Evolutionary conservation across 2,797 vertebrate genomes (phyloP), one percentile per base, ranked within the genome.

Genomic region (Myotis daubentonii): DNA sequence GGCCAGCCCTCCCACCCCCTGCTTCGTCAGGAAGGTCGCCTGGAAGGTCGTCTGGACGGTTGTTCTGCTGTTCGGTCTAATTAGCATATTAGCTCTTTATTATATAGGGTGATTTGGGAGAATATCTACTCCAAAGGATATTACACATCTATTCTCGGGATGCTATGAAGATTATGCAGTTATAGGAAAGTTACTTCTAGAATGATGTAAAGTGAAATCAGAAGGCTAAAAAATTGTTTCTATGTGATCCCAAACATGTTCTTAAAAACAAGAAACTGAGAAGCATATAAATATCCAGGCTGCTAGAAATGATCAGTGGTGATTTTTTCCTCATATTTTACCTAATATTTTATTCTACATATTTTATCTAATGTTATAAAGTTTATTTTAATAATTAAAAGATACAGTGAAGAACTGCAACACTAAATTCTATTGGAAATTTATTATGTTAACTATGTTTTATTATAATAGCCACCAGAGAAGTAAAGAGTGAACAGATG

Each of bases 261-360:
- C 70, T 74, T 44, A 79, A 88, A 86, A 93, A 72, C 10, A 88
- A 36, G 38, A 91, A 90, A 68, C 41, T 13, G 22, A 92, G 87
- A 90, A 84, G 75, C 30, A 66, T 62, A 2, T 38, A 93, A 79
- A 79, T 15, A 53, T 87, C 47, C 30, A 44, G 68, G 20, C 16
- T 30, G 30, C 41, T 72, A 25, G 28, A 85, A 93, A 79, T 88
- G 17, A 53, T 36, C 47, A 53, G 44, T 30, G 0, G 19, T 44
- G 60, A 57, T 65, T 55, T 84, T 38, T 87, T 89, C 9, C 33
- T n/a, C 41, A 36, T 55, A 55, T 55, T 87, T 76, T 76, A 66
- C 16, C 30, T 66, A 66, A 66, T 33, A 66, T 66, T 33, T 66
- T 66, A 79, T 15, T 55, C 57, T 76, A 38, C 9, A 16, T 41